Conservation (phyloP, 2,113 vertebrate species). For the Grus americana region DNA sequence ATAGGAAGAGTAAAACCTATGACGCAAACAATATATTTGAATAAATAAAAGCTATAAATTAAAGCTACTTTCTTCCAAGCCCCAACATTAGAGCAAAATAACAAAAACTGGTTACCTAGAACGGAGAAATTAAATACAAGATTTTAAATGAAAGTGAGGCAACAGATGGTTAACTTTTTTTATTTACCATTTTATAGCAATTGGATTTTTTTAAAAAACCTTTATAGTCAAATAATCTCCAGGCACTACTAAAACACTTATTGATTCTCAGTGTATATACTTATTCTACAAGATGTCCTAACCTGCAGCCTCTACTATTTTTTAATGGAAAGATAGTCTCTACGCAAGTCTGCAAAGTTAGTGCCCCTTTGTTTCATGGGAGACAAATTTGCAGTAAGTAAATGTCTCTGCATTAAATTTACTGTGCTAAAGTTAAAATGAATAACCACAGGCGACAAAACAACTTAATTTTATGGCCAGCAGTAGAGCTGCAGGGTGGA, state of each 20-base stretch:
- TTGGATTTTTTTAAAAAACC: conserved; percentile 5
- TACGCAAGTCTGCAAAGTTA: conserved; percentile 29
- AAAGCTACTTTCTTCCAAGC: conserved; percentile 49
- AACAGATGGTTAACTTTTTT: conserved; percentile 60
- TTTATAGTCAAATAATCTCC: conserved; percentile 55
- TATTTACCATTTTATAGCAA: conserved; percentile 69
- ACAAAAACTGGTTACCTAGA: conserved; percentile 45
- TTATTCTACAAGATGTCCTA: conserved; percentile 54
- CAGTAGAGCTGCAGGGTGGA: not conserved
- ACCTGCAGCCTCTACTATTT: conserved; percentile 1
- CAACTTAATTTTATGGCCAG: conserved; percentile 54
- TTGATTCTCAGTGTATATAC: conserved; percentile 63
- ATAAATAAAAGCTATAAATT: conserved; percentile 73
- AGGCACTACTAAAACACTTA: conserved; percentile 70
- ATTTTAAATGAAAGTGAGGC: conserved; percentile 54
- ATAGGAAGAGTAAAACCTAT: conserved; percentile 65
- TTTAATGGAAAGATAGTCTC: conserved; percentile 56
- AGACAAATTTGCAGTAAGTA: conserved; percentile 67
- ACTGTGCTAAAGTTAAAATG: conserved; percentile 59
- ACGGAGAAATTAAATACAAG: conserved; percentile 65
- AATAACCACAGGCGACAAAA: conserved; percentile 56
- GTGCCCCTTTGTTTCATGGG: conserved; percentile 25
- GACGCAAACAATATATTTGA: conserved; percentile 46
- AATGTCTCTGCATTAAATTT: conserved; percentile 62
- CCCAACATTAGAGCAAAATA: conserved; percentile 26